Percentiles rank a stretch among this genome's conserved stretches.
Evolutionary conservation across 2,888 invertebrate genomes (phyloP).

Genomic region (Amphipoea lucens): DNA sequence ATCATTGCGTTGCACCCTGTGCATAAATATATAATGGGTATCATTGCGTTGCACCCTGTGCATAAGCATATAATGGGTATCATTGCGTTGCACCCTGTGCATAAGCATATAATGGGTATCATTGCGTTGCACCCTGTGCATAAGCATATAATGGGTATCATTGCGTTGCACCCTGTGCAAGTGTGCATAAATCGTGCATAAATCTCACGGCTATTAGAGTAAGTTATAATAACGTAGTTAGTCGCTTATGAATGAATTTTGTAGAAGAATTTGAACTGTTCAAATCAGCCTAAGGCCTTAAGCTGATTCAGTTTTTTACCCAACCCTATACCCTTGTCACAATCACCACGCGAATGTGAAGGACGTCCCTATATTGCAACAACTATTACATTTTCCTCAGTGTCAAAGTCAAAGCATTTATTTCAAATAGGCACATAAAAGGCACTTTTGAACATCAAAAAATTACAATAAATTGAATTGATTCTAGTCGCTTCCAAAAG

Average conservation of each 20-base stretch:
- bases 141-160: neutral
- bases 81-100: constrained; percentile 26
- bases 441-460: too few species aligned
- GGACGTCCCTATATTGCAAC: neutral
- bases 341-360: neutral
- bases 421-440: too few species aligned
- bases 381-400: neutral
- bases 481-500: too few species aligned
- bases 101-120: neutral
- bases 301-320: neutral
- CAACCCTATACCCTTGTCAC: neutral
- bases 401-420: too few species aligned
- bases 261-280: neutral
- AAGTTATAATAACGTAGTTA: neutral
- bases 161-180: constrained; percentile 27
- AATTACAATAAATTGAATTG: too few species aligned
- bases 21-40: neutral
- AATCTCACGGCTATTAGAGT: constrained; percentile 1
- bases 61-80: neutral
- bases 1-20: constrained; percentile 28
- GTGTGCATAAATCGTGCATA: constrained; percentile 22
- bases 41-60: constrained; percentile 23
- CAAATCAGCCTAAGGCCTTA: neutral
- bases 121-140: constrained; percentile 23
- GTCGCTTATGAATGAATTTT: constrained; percentile 6